Conservation (phyloP, 53 echinoderm and acorn worm genomes). For the Henricia sp. region DNA sequence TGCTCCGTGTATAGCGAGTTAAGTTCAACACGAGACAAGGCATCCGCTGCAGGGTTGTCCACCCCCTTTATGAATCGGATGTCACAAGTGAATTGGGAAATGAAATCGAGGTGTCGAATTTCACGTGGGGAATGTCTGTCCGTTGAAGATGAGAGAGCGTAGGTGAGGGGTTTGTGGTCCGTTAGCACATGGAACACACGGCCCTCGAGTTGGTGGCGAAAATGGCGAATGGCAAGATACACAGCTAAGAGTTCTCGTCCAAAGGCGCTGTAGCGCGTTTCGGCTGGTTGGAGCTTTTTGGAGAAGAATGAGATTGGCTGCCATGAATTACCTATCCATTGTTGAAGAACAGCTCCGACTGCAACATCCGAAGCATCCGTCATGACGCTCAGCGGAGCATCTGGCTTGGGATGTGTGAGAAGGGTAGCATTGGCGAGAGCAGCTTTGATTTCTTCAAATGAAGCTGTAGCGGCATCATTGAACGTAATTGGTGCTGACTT, state of each 20-base stretch:
- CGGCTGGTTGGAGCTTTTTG: not conserved
- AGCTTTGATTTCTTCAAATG: not conserved
- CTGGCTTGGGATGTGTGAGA: slow-evolving; percentile 12
- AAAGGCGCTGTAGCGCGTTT: slow-evolving; percentile 33
- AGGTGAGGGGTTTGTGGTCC: slow-evolving; percentile 16
- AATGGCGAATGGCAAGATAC: slow-evolving; percentile 4
- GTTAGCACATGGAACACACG: slow-evolving; percentile 15
- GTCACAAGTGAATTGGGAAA: slow-evolving; percentile 28
- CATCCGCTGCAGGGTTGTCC: slow-evolving; percentile 17
- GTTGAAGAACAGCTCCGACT: slow-evolving; percentile 40
- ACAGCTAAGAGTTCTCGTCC: slow-evolving; percentile 20
- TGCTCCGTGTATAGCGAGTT: not conserved
- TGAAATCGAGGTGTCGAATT: slow-evolving; percentile 33
- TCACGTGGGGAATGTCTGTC: slow-evolving; percentile 23
- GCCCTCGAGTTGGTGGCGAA: not conserved
- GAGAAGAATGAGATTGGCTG: slow-evolving; percentile 52
- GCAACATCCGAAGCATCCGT: slow-evolving; percentile 22
- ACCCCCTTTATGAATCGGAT: slow-evolving; percentile 1
- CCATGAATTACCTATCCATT: slow-evolving; percentile 6
- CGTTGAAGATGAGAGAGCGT: not conserved
- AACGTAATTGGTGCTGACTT: too few species aligned
- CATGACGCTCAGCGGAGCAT: slow-evolving; percentile 31
- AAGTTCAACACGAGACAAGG: not conserved
- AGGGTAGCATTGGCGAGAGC: slow-evolving; percentile 1
- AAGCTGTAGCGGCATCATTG: too few species aligned